Percentiles rank a stretch among this genome's conserved stretches.
Conservation (phyloP, 1,140 invertebrate species). For the Drosophila repleta region DNA sequence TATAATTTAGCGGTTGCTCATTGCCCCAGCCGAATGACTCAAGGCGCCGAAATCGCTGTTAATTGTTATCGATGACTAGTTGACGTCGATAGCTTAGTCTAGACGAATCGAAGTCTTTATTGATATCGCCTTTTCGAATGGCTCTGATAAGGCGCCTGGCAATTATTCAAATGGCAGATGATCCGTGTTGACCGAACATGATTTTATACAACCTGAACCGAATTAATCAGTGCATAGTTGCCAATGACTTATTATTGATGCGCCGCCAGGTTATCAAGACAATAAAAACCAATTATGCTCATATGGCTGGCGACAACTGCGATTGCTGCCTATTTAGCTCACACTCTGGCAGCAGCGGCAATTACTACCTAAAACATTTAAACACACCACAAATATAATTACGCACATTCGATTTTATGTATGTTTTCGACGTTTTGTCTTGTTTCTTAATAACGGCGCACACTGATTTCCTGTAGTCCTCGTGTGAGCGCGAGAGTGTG, state of each 20-base stretch:
- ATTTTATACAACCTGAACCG: slow-evolving; percentile 35
- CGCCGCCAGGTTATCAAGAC: slow-evolving; percentile 54
- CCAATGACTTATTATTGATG: slow-evolving; percentile 48
- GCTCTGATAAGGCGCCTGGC: slow-evolving; percentile 1
- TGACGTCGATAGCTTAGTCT: neutral
- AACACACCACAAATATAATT: neutral
- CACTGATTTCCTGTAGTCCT: slow-evolving; percentile 70
- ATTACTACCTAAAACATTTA: slow-evolving; percentile 16
- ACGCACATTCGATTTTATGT: slow-evolving; percentile 2
- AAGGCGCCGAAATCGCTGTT: slow-evolving; percentile 46
- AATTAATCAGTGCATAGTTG: slow-evolving; percentile 51
- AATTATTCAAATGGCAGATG: slow-evolving; percentile 29
- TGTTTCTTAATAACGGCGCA: slow-evolving; percentile 6
- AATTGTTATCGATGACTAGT: slow-evolving; percentile 25
- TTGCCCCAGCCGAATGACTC: slow-evolving; percentile 61
- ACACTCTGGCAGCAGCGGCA: slow-evolving; percentile 18
- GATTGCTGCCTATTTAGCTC: slow-evolving; percentile 12
- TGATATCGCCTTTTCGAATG: neutral
- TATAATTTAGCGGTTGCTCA: slow-evolving; percentile 66
- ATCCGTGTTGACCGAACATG: slow-evolving; percentile 58
- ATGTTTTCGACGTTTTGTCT: slow-evolving; percentile 16
- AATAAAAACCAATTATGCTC: slow-evolving; percentile 1
- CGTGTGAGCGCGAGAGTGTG: slow-evolving; percentile 34
- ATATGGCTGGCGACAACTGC: neutral
- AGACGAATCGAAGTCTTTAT: slow-evolving; percentile 25